phyloP scores from a whole-genome alignment of 92 coral and sea anemone species.

The Bergia puertoricense region DNA sequence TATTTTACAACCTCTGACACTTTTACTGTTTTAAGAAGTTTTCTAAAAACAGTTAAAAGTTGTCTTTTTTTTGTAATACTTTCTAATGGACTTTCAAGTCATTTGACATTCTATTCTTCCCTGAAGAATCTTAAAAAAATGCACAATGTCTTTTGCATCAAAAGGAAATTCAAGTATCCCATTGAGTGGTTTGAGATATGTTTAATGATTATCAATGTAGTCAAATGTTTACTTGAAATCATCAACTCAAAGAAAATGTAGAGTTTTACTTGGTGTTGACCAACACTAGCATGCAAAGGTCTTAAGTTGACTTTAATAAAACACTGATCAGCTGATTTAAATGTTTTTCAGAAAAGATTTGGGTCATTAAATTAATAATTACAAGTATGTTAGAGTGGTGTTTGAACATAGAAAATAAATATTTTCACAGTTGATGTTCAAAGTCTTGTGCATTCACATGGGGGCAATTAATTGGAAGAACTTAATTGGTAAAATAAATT shows the following conservation, averaged over 20 bases:
- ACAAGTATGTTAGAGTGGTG: constrained; percentile 19
- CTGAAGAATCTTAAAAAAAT: constrained; percentile 31
- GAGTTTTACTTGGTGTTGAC: neutral
- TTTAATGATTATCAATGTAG: constrained; percentile 5
- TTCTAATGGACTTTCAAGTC: neutral
- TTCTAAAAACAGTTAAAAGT: neutral
- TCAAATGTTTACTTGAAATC: constrained; percentile 22
- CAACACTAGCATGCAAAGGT: neutral
- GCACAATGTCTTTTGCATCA: constrained; percentile 51
- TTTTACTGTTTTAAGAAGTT: neutral
- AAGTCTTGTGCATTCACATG: neutral
- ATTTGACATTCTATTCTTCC: constrained; percentile 16
- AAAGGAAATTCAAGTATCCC: constrained; percentile 39
- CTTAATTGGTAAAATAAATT: too few relatives aligned
- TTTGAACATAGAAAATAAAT: constrained; percentile 23
- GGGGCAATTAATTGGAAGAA: neutral
- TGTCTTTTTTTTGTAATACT: neutral
- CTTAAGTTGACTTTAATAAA: neutral
- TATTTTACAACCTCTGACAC: neutral
- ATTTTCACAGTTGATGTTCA: neutral
- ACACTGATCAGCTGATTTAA: neutral
- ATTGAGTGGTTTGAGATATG: constrained; percentile 42
- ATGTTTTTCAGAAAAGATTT: neutral
- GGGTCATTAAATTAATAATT: neutral
- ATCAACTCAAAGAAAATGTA: neutral